Conservation (phyloP, 2,797 vertebrate genomes). For the Hapalemur alaotrensis region DNA sequence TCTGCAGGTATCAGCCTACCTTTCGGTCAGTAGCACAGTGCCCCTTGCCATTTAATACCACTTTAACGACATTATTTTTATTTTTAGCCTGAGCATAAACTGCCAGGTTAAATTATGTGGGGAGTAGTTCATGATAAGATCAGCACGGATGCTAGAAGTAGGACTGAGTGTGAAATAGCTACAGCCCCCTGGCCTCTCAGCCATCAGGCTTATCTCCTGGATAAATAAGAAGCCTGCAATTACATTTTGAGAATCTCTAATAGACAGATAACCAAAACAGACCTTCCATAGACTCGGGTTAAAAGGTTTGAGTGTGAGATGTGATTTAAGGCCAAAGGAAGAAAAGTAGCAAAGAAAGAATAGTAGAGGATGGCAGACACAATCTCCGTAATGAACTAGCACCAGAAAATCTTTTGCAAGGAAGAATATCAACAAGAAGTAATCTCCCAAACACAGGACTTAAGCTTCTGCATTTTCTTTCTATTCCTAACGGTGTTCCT, state of each 20-base stretch:
- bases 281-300: not conserved
- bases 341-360: not conserved
- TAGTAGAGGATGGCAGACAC: not conserved
- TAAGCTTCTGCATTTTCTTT: not conserved
- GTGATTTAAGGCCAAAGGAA: not conserved
- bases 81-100: not conserved
- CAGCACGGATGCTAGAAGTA: not conserved
- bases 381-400: not conserved
- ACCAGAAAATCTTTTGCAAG: not conserved
- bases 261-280: conserved; percentile 19
- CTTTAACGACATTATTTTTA: not conserved
- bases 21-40: not conserved
- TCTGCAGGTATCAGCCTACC: not conserved
- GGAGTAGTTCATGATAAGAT: not conserved
- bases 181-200: not conserved
- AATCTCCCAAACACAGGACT: not conserved
- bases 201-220: not conserved
- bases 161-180: not conserved
- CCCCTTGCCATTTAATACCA: not conserved
- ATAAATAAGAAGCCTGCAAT: not conserved
- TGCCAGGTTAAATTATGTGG: not conserved
- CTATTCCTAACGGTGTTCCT: accelerated
- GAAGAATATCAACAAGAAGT: not conserved
- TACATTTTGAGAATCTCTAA: not conserved
- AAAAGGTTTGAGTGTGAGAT: not conserved